Percentiles rank a stretch among this genome's conserved stretches.
phyloP scores from a whole-genome alignment of 2,113 vertebrate species.

The Poicephalus gulielmi region DNA sequence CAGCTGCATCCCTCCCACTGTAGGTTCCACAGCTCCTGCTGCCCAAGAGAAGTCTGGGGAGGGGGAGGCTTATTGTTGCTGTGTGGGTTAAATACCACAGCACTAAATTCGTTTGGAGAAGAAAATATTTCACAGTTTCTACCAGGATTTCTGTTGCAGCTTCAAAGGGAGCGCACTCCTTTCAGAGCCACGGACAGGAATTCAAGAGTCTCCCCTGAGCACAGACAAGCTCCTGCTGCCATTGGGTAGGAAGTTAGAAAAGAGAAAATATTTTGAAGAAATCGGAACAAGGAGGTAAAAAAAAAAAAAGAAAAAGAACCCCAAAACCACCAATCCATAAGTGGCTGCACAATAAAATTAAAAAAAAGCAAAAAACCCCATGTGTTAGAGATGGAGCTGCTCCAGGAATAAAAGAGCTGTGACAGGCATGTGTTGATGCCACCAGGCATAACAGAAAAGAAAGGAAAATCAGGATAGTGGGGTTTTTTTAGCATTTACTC shows the following conservation, averaged over 20 bases:
- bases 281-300: neutral
- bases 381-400: neutral
- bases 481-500: constrained; percentile 18
- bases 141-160: neutral
- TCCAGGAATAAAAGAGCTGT: constrained; percentile 45
- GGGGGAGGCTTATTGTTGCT: neutral
- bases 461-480: neutral
- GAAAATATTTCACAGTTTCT: neutral
- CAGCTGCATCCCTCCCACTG: neutral
- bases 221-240: neutral
- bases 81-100: neutral
- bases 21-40: neutral
- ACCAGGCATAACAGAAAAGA: constrained; percentile 67
- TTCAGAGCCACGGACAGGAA: neutral
- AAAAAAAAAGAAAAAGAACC: neutral
- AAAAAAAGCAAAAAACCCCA: neutral
- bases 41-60: neutral
- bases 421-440: constrained; percentile 63
- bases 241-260: neutral
- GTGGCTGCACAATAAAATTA: neutral
- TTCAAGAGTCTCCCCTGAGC: neutral
- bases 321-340: neutral
- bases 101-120: neutral
- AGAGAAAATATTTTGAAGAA: constrained; percentile 1
- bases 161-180: neutral